Evolutionary conservation across 2,113 vertebrate genomes (phyloP).

Genomic region (Chrysochloris asiatica): DNA sequence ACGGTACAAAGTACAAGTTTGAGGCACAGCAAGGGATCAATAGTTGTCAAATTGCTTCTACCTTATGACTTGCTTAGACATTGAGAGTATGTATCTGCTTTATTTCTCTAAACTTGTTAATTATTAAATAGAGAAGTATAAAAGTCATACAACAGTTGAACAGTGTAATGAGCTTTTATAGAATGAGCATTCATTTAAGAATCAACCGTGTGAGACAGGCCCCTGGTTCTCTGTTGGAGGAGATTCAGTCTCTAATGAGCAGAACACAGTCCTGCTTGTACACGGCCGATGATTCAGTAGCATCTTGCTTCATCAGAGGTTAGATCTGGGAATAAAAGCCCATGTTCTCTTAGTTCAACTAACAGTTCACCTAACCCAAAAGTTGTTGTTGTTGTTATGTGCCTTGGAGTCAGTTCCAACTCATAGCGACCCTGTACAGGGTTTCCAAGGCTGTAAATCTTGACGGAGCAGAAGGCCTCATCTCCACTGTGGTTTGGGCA

Average conservation of each 20-base stretch:
- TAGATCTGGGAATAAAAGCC: neutral
- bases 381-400: too few species aligned
- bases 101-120: neutral
- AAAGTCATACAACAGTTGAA: neutral
- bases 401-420: too few species aligned
- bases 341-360: conserved; percentile 20
- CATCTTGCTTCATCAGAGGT: neutral
- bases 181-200: neutral
- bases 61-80: neutral
- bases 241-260: neutral
- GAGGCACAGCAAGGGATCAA: neutral
- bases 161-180: neutral
- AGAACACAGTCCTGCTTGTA: neutral
- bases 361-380: neutral
- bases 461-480: neutral
- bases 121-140: neutral
- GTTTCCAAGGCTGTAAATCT: too few species aligned
- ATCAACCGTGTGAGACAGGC: neutral
- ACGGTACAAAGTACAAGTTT: neutral
- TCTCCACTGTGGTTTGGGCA: neutral
- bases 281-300: neutral
- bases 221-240: neutral
- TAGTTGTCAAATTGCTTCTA: neutral
- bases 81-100: neutral
- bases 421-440: too few species aligned